Conservation (phyloP, 2,888 invertebrate species). For the Mylabris sibirica region DNA sequence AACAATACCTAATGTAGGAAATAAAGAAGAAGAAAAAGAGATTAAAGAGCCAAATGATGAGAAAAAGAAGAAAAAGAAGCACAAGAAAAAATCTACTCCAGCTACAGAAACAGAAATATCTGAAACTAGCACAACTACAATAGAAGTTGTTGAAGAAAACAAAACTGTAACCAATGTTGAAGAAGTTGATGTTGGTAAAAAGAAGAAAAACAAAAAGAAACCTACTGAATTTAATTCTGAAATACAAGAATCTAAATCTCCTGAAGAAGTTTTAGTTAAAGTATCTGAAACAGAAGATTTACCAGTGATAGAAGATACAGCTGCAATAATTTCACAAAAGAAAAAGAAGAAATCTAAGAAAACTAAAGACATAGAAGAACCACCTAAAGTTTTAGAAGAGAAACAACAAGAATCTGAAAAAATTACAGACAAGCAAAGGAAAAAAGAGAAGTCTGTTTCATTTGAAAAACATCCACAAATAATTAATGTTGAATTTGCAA, state of each 20-base stretch:
- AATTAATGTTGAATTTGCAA: slow-evolving; percentile 41
- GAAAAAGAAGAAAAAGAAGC: slow-evolving; percentile 1
- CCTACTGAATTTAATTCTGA: slow-evolving; percentile 8
- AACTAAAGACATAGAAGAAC: slow-evolving; percentile 13
- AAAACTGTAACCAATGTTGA: not conserved
- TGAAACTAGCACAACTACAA: not conserved
- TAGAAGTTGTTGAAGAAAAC: slow-evolving; percentile 8
- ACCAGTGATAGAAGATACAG: not conserved
- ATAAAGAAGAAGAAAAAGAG: slow-evolving; percentile 17
- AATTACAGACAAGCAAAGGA: slow-evolving; percentile 32
- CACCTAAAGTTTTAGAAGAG: not conserved
- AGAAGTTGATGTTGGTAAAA: not conserved
- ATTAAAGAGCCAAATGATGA: not conserved
- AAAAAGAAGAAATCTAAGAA: slow-evolving; percentile 21
- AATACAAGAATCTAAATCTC: not conserved
- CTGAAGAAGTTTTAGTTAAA: not conserved
- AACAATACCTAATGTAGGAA: not conserved
- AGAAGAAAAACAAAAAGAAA: slow-evolving; percentile 13
- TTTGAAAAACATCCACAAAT: slow-evolving; percentile 55
- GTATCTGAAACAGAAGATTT: not conserved
- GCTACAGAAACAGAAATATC: not conserved
- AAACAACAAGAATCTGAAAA: not conserved
- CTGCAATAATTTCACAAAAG: slow-evolving; percentile 18
- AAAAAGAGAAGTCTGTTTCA: slow-evolving; percentile 54
- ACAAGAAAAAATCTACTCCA: not conserved